These are phyloP conservation scores for Episyrphus balteatus DNA, from an alignment of 1,140 invertebrate genomes.

Conservation along the genomic window DNA sequence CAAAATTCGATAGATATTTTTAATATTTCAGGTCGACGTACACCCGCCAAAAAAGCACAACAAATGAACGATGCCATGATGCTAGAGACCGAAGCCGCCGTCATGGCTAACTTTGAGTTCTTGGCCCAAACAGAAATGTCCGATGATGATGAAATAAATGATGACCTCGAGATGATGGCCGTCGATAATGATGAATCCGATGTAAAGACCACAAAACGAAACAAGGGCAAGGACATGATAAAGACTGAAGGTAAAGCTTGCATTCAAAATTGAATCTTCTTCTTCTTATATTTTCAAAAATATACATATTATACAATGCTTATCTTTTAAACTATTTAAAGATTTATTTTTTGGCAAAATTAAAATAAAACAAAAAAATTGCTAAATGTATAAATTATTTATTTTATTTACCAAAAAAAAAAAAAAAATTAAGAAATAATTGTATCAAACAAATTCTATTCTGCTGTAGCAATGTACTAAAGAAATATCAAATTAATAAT, in stretches of 20 bases:
- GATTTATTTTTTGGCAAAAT: neutral
- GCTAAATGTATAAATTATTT: neutral
- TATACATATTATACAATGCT: too few relatives aligned
- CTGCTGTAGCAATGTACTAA: neutral
- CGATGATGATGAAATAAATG: constrained; percentile 67
- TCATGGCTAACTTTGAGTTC: constrained; percentile 95
- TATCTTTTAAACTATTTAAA: too few relatives aligned
- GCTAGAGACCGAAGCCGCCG: constrained; percentile 80
- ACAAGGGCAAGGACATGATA: constrained; percentile 25
- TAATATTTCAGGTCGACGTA: constrained; percentile 40
- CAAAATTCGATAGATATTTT: constrained; percentile 21
- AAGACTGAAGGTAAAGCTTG: constrained; percentile 2
- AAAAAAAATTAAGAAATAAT: too few relatives aligned
- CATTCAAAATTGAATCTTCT: too few relatives aligned
- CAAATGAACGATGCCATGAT: constrained; percentile 62
- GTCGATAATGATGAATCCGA: constrained; percentile 50
- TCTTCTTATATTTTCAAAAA: too few relatives aligned
- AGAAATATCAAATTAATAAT: too few relatives aligned
- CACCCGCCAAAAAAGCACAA: constrained; percentile 46
- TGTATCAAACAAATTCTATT: neutral
- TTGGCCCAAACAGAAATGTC: constrained; percentile 77
- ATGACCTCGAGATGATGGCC: constrained; percentile 57
- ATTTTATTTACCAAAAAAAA: neutral
- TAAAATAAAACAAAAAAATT: constrained; percentile 1
- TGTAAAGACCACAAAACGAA: constrained; percentile 44